Conservation (phyloP, 2,113 vertebrate species). For the Esox niger region DNA sequence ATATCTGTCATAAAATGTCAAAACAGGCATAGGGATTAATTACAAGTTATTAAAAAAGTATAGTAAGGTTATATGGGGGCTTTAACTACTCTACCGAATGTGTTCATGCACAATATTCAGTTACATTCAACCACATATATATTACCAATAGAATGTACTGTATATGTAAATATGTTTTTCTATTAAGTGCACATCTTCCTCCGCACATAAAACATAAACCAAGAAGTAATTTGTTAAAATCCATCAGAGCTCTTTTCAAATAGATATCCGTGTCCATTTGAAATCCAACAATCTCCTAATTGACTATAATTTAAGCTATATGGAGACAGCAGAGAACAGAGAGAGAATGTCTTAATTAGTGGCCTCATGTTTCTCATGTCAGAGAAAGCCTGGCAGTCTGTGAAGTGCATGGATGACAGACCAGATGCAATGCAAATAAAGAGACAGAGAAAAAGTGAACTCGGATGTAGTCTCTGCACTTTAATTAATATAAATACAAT, state of each 20-base stretch:
- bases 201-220: not conserved
- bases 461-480: slow-evolving; percentile 21
- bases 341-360: slow-evolving; percentile 37
- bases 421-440: slow-evolving; percentile 5
- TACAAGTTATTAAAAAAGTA: too few species aligned
- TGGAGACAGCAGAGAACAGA: slow-evolving; percentile 8
- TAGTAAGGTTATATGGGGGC: slow-evolving; percentile 9
- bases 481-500: slow-evolving; percentile 32
- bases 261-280: slow-evolving; percentile 13
- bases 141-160: not conserved
- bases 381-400: not conserved
- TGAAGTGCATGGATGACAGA: slow-evolving; percentile 19
- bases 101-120: slow-evolving; percentile 26
- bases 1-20: too few species aligned
- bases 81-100: not conserved
- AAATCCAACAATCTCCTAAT: slow-evolving; percentile 22
- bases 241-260: slow-evolving; percentile 1
- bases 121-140: not conserved
- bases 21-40: too few species aligned
- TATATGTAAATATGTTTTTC: not conserved
- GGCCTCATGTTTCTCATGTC: not conserved
- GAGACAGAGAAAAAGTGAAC: not conserved
- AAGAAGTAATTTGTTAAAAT: slow-evolving; percentile 20
- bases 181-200: not conserved
- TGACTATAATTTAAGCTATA: slow-evolving; percentile 39